These are phyloP conservation scores for Euglossa dilemma DNA, from an alignment of 1,140 invertebrate genomes.

Conservation along the genomic window DNA sequence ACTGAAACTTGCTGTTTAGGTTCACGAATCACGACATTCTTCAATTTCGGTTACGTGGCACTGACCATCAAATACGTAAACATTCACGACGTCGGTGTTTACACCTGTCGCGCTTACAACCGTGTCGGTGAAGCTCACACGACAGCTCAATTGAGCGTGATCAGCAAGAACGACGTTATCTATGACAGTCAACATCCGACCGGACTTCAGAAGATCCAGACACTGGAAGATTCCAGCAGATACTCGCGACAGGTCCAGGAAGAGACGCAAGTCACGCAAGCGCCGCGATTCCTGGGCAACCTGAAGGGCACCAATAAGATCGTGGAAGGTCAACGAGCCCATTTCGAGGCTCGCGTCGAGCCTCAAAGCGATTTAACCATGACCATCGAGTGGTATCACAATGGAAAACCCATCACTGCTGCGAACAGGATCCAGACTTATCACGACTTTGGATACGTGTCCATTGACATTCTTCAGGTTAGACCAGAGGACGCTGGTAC, in stretches of 20 bases:
- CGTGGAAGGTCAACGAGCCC: slow-evolving; percentile 96
- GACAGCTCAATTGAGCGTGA: slow-evolving; percentile 93
- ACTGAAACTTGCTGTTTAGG: slow-evolving; percentile 75
- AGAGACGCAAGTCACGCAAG: slow-evolving; percentile 89
- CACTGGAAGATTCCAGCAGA: slow-evolving; percentile 91
- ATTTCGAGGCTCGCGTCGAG: slow-evolving; percentile 97
- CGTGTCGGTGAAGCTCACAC: slow-evolving; percentile 94
- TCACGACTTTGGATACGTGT: slow-evolving; percentile 97
- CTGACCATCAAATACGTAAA: slow-evolving; percentile 97
- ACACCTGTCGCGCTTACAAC: slow-evolving; percentile 95
- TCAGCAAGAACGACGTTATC: slow-evolving; percentile 92
- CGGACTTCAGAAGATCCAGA: slow-evolving; percentile 94
- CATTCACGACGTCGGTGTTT: slow-evolving; percentile 94
- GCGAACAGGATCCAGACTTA: slow-evolving; percentile 95
- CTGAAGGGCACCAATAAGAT: slow-evolving; percentile 96
- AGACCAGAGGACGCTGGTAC: slow-evolving; percentile 92
- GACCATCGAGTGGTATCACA: slow-evolving; percentile 95
- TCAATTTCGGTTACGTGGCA: slow-evolving; percentile 98
- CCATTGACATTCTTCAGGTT: slow-evolving; percentile 95
- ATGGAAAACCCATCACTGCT: slow-evolving; percentile 91
- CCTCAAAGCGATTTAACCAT: slow-evolving; percentile 95
- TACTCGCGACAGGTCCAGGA: slow-evolving; percentile 87
- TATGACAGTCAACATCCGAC: slow-evolving; percentile 93
- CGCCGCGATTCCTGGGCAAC: slow-evolving; percentile 92
- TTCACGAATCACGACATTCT: slow-evolving; percentile 96